A percentile compares a stretch with the other conserved stretches of the same genome.
Evolutionary conservation across 64 coral and sea anemone genomes (phyloP).

Genomic region (Porites australiensis): DNA sequence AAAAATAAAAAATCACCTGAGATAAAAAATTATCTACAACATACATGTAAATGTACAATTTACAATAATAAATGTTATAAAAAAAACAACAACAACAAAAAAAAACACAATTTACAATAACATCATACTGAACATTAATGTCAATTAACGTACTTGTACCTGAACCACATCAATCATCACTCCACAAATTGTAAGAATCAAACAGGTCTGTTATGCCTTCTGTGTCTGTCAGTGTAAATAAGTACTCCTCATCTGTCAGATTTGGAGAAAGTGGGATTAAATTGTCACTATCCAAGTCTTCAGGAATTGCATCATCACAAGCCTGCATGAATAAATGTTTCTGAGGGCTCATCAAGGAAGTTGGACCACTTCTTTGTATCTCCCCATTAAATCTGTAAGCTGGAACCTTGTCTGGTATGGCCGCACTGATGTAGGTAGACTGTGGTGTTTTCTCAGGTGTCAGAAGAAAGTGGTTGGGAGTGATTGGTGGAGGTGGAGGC

Average conservation of each 20-base stretch:
- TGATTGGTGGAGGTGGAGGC: neutral
- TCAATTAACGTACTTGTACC: too few species aligned
- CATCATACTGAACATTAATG: slow-evolving; percentile 3
- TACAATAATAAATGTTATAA: too few species aligned
- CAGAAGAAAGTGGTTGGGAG: neutral
- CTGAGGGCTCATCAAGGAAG: slow-evolving; percentile 18
- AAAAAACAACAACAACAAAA: too few species aligned
- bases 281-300: slow-evolving; percentile 79
- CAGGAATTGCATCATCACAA: slow-evolving; percentile 41
- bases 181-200: slow-evolving; percentile 74
- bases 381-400: slow-evolving; percentile 7
- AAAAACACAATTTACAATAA: neutral
- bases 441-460: slow-evolving; percentile 22
- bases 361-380: neutral
- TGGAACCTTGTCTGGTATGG: neutral
- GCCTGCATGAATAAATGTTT: slow-evolving; percentile 51
- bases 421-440: neutral
- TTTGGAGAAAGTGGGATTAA: slow-evolving; percentile 79
- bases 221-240: slow-evolving; percentile 87
- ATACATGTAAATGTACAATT: too few species aligned
- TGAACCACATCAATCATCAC: neutral
- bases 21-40: too few species aligned
- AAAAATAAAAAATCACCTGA: too few species aligned
- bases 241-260: slow-evolving; percentile 83
- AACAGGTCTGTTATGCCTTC: slow-evolving; percentile 94